These are phyloP conservation scores for Xestia xanthographa DNA, from an alignment of 2,888 invertebrate genomes.

Conservation along the genomic window DNA sequence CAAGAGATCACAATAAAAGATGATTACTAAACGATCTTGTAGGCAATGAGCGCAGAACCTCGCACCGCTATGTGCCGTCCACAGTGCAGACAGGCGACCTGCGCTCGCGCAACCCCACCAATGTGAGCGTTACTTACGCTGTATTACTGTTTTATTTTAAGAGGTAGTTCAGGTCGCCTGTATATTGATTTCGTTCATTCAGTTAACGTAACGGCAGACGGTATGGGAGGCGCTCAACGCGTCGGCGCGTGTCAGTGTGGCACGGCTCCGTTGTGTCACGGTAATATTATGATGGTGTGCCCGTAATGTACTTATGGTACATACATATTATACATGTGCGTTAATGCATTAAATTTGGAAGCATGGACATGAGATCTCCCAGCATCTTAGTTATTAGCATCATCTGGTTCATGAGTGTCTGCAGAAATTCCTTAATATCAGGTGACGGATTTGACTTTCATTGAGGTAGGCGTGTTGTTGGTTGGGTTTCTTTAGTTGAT, in stretches of 20 bases:
- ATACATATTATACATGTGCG: no score
- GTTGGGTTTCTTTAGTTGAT: no score
- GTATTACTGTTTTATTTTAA: neutral
- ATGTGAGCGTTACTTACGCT: neutral
- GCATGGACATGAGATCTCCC: conserved; percentile 11
- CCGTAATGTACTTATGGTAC: no score
- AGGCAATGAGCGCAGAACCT: neutral
- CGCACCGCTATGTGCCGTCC: neutral
- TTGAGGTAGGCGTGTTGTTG: neutral
- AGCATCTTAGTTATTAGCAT: conserved; percentile 6
- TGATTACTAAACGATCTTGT: neutral
- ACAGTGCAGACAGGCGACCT: neutral
- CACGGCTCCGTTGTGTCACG: neutral
- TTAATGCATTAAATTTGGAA: neutral
- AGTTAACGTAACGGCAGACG: conserved; percentile 4
- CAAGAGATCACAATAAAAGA: neutral
- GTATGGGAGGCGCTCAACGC: neutral
- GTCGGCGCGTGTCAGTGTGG: neutral
- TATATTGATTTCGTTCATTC: conserved; percentile 8
- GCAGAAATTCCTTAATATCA: conserved; percentile 6
- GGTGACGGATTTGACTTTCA: neutral
- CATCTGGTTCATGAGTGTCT: conserved; percentile 10
- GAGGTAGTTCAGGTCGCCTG: conserved; percentile 6
- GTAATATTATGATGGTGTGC: neutral
- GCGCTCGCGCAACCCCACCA: neutral